Base-by-base conservation (phyloP, 2,888 invertebrate species). In the Alviniconcha strummeri region DNA sequence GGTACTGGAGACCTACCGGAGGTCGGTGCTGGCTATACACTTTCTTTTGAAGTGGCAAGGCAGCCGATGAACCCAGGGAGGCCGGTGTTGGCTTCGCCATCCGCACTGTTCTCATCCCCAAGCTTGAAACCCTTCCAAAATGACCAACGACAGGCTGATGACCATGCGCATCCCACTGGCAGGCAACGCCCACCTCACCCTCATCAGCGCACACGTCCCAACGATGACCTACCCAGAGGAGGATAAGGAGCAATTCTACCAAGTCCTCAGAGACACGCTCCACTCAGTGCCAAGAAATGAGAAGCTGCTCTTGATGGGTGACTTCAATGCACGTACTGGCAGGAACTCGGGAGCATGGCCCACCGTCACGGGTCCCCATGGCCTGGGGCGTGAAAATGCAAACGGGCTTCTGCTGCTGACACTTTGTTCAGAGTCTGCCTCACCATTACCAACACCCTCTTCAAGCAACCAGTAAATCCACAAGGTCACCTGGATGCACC, bases 381-480 rank as follows among this genome's bases (percentile, higher is more conserved):
- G 75, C 5, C 52, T 75, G 52, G 75, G 75, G 13, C 52, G 52
- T 5, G 55, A 54, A 55, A 75, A 75, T 13, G 2, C 8, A 3
- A 55, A 75, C 13, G 11, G 75, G 55, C 8, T 52, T 8, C 8
- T 8, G 55, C 75, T 75, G 13, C 75, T 75, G n/a, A 55, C 75
- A 6, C 55, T 75, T 19, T 75, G 54, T 52, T 13, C 5, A 13
- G 75, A 75, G 75, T 54, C 52, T 5, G 75, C 52, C 19, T 75
- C 2, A 55, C 55, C 75, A 75, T 75, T 52, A 75, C 75, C 75
- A 75, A 75, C 55, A 55, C 75, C 13, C 52, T 75, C 13, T 75
- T 75, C 75, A 36, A 75, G 75, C 75, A n/a, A 52, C 75, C 75
- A 15, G 75, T n/a, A 75, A 36, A 75, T 75, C 54, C 75, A 75